phyloP scores from a whole-genome alignment of 2,113 vertebrate genomes.

The Rhineura floridana region DNA sequence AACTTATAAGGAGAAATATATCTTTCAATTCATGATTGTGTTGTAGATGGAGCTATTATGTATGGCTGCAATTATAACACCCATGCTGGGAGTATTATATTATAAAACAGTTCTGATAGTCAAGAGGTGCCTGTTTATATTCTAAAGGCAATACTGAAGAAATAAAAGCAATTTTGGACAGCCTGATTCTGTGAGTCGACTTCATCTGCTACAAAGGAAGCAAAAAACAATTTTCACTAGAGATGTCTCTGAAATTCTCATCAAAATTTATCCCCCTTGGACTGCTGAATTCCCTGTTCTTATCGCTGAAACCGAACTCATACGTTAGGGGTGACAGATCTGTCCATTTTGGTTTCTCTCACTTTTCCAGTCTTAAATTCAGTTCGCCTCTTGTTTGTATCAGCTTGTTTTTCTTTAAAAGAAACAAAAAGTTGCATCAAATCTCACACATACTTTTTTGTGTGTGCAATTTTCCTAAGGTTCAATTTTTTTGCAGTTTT shows the following conservation, averaged over 20 bases:
- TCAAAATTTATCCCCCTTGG: not conserved
- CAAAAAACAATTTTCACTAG: not conserved
- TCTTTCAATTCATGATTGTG: conserved; percentile 38
- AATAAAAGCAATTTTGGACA: conserved; percentile 19
- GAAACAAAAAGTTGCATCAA: not conserved
- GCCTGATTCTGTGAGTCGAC: not conserved
- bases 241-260: not conserved
- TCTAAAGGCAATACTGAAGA: conserved; percentile 27
- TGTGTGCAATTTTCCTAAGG: not conserved
- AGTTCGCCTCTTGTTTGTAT: not conserved
- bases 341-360: not conserved
- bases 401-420: not conserved
- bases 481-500: not conserved
- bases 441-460: not conserved
- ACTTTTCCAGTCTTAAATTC: not conserved
- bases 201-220: not conserved
- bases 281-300: not conserved
- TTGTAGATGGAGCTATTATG: conserved; percentile 31
- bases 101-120: conserved; percentile 28
- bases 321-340: not conserved
- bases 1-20: conserved; percentile 5
- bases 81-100: conserved; percentile 46
- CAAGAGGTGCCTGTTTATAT: conserved; percentile 29
- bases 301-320: not conserved
- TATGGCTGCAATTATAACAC: conserved; percentile 40